A percentile compares a stretch with the other conserved stretches of the same genome.
Evolutionary conservation across 2,113 vertebrate genomes (phyloP).

Genomic region (Melanerpes formicivorus): DNA sequence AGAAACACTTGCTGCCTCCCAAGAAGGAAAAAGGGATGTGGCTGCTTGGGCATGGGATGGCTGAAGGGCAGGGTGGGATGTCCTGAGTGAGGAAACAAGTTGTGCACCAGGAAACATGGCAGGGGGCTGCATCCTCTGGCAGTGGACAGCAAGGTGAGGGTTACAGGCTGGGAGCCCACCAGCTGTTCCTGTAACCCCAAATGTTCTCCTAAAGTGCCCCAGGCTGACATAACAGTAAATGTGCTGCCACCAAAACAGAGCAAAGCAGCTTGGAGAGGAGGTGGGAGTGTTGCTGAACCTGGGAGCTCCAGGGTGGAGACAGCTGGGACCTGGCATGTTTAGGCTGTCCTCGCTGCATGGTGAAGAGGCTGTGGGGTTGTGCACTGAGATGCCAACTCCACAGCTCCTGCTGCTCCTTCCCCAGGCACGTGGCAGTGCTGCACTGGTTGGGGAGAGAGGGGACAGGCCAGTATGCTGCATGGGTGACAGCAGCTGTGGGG

Average conservation of each 20-base stretch:
- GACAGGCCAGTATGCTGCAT: background rate
- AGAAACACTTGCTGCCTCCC: background rate
- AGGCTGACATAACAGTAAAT: background rate
- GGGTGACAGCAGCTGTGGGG: background rate
- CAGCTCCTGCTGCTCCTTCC: background rate
- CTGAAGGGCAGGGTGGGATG: background rate
- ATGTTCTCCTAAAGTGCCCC: background rate
- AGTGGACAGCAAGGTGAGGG: background rate
- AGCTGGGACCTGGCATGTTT: background rate
- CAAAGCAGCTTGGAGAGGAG: background rate
- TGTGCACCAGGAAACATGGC: background rate
- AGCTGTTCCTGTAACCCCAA: background rate
- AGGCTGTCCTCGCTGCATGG: accelerated
- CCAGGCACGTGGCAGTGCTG: background rate
- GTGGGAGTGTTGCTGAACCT: background rate
- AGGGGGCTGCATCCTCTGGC: background rate
- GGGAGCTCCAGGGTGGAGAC: background rate
- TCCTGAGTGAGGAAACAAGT: background rate
- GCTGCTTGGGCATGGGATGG: background rate
- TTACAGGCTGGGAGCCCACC: background rate
- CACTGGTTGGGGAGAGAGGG: background rate
- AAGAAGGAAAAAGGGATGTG: background rate
- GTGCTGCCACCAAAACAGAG: background rate
- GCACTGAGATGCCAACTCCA: accelerated
- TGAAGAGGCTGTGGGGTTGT: background rate